Base-by-base conservation (phyloP, 2,113 vertebrate genomes). In the Myiopsitta monachus region DNA sequence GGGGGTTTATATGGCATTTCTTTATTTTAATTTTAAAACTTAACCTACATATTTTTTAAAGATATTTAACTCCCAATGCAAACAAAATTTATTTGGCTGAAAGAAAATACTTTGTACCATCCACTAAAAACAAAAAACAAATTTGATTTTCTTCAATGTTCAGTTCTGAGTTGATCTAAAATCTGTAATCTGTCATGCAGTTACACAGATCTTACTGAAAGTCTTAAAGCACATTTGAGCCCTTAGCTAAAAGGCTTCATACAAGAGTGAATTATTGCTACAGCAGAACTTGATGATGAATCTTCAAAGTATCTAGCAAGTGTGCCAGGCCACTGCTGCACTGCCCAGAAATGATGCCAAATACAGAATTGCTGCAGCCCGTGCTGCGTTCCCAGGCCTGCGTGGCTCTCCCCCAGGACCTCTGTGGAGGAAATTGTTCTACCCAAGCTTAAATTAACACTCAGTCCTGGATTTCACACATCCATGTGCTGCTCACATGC, bases 221-320 rank as follows among this genome's bases (percentile, higher is more conserved):
- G 46, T 57, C 74, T 75, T 62, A 57, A 81, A 84, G 41, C 39
- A 41, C 33, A 61, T 86, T 33, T 72, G 64, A 88, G 63, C 39
- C 52, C 33, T 46, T 10, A 41, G 83, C 81, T 90, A 11, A 81
- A 83, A 89, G 18, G 31, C 63, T 78, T 69, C 11, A n/a, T 46
- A 31, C 0, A 3, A 93, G 61, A 90, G 38, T 46, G 59, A 87
- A 61, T 31, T 77, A 52, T 69, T 87, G 63, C 80, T 83, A 41
- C 59, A 92, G 96, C 49, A 70, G 41, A 84, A 86, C 44, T 59
- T n/a, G 70, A 90, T 93, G 94, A 97, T 80, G 87, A 92, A 95
- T 92, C 90, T 46, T 69, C 23, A 81, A 96, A 94, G 41, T 62
- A 88, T 90, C 74, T 36, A 57, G 81, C 44, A n/a, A 75, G 41